phyloP scores from a whole-genome alignment of 2,888 invertebrate genomes.

The Agonopterix arenella region DNA sequence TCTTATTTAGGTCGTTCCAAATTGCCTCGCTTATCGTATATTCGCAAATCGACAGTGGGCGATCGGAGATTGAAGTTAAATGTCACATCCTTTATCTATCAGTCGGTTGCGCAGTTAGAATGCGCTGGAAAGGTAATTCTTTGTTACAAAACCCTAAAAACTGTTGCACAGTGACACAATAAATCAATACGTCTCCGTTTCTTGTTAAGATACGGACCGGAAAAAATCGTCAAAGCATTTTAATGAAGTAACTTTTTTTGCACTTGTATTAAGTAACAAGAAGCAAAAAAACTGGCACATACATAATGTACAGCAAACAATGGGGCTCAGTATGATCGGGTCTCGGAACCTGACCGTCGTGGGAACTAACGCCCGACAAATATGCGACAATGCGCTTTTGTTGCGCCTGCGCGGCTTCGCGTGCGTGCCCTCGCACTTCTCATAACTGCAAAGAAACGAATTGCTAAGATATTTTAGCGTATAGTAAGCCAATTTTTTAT shows the following conservation, averaged over 20 bases:
- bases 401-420: constrained; percentile 26
- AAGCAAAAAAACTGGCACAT: constrained; percentile 11
- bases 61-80: constrained; percentile 15
- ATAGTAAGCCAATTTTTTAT: too few species aligned
- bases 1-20: constrained; percentile 43
- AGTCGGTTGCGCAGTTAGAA: not conserved
- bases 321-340: constrained; percentile 16
- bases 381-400: constrained; percentile 62
- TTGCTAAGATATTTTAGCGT: too few species aligned
- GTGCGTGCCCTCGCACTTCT: constrained; percentile 18
- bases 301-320: constrained; percentile 16
- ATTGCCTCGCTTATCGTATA: constrained; percentile 39
- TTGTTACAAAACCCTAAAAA: too few species aligned
- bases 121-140: too few species aligned
- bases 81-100: constrained; percentile 13
- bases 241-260: constrained; percentile 4
- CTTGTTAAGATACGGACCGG: too few species aligned
- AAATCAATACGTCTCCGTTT: too few species aligned
- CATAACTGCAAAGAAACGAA: not conserved
- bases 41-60: constrained; percentile 32
- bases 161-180: too few species aligned
- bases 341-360: constrained; percentile 36
- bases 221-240: too few species aligned
- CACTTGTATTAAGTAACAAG: not conserved
- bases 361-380: constrained; percentile 47